These are phyloP conservation scores for Melanostoma mellinum DNA, from an alignment of 2,888 invertebrate species.

Conservation along the genomic window DNA sequence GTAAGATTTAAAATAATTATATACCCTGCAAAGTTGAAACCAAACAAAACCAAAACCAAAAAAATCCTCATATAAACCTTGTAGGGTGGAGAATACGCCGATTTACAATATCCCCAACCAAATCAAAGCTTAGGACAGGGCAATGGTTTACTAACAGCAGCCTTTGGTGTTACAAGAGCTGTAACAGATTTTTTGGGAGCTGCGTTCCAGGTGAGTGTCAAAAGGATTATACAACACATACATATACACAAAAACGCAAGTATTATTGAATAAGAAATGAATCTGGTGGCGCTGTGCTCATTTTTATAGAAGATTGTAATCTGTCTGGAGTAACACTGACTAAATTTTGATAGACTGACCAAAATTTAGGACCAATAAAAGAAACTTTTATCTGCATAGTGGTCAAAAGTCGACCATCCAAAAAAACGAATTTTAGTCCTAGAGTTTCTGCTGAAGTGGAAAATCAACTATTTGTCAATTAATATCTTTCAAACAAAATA, in stretches of 20 bases:
- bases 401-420: too few species aligned
- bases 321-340: too few species aligned
- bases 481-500: too few species aligned
- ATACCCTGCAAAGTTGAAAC: slow-evolving; percentile 38
- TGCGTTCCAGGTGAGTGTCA: slow-evolving; percentile 86
- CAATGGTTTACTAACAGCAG: slow-evolving; percentile 85
- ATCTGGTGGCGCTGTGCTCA: slow-evolving; percentile 12
- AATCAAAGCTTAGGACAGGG: slow-evolving; percentile 70
- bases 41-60: slow-evolving; percentile 46
- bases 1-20: neutral
- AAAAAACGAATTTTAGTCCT: too few species aligned
- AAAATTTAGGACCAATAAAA: too few species aligned
- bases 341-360: too few species aligned
- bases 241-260: slow-evolving; percentile 24
- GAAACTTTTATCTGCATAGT: too few species aligned
- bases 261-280: slow-evolving; percentile 10
- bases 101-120: slow-evolving; percentile 69
- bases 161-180: slow-evolving; percentile 89
- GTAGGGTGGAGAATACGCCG: slow-evolving; percentile 71
- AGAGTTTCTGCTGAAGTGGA: too few species aligned
- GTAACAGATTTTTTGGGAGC: slow-evolving; percentile 90
- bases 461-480: too few species aligned
- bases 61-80: slow-evolving; percentile 69
- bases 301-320: neutral
- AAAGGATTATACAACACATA: slow-evolving; percentile 29